These are phyloP conservation scores for Odontesthes bonariensis DNA, from an alignment of 2,113 vertebrate species.

Conservation along the genomic window DNA sequence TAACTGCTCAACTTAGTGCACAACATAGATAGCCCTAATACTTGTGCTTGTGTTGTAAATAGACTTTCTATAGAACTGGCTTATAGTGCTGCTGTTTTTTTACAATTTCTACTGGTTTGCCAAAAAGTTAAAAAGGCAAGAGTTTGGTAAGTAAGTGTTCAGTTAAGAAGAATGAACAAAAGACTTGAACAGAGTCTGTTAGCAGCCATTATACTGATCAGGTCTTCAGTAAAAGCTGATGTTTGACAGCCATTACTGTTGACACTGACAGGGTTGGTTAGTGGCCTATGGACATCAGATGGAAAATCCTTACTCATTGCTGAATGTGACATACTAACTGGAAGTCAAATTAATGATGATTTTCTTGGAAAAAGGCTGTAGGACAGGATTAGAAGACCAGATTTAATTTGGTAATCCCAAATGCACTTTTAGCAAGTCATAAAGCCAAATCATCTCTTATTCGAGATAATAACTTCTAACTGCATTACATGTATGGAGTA, in stretches of 20 bases:
- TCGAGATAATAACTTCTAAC: background rate
- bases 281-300: constrained; percentile 18
- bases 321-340: constrained; percentile 47
- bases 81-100: background rate
- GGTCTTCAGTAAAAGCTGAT: background rate
- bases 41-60: no score
- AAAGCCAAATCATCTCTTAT: constrained; percentile 12
- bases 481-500: background rate
- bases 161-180: background rate
- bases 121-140: background rate
- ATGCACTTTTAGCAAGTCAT: constrained; percentile 32
- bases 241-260: constrained; percentile 7
- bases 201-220: no score
- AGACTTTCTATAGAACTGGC: no score
- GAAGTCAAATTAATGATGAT: constrained; percentile 29
- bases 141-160: background rate
- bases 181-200: background rate
- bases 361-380: constrained; percentile 53
- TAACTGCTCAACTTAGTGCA: background rate
- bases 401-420: constrained; percentile 18
- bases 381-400: constrained; percentile 35
- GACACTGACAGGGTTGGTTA: constrained; percentile 13
- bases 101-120: background rate
- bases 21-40: background rate
- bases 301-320: constrained; percentile 49